Evolutionary conservation across 2,113 vertebrate species (phyloP).

Genomic region (Noturus placidus): DNA sequence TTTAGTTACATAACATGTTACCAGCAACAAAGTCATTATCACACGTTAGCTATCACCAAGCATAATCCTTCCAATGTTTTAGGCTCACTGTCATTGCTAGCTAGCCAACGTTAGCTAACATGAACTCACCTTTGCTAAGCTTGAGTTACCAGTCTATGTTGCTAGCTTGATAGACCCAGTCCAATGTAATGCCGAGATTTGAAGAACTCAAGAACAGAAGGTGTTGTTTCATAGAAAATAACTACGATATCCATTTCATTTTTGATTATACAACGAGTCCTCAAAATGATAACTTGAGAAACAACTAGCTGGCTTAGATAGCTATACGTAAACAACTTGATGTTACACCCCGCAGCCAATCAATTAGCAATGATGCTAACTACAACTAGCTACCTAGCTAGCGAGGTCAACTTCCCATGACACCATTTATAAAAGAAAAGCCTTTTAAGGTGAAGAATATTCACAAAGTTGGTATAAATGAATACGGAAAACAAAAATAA

Average conservation of each 20-base stretch:
- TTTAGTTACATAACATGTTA: background rate
- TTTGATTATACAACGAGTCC: background rate
- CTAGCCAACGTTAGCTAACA: background rate
- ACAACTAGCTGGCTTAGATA: constrained; percentile 22
- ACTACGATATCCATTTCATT: constrained; percentile 43
- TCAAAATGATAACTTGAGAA: background rate
- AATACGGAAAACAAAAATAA: background rate
- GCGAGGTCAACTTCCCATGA: constrained; percentile 46
- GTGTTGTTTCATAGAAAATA: constrained; percentile 18
- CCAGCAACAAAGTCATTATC: background rate
- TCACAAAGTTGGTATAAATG: background rate
- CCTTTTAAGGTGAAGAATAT: background rate
- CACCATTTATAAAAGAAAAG: background rate
- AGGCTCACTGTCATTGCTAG: background rate
- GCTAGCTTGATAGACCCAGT: constrained; percentile 36
- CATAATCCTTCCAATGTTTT: background rate
- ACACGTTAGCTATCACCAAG: background rate
- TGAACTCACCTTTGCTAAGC: constrained; percentile 35
- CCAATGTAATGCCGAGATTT: constrained; percentile 32
- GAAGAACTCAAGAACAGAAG: background rate
- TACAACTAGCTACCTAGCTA: constrained; percentile 9
- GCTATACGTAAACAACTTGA: constrained; percentile 49
- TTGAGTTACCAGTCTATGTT: constrained; percentile 29
- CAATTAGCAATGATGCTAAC: constrained; percentile 27
- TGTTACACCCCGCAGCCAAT: constrained; percentile 27